Percentiles rank a stretch among this genome's conserved stretches.
phyloP scores from a whole-genome alignment of 2,888 invertebrate genomes.

The Lepidocyrtoides sp. region DNA sequence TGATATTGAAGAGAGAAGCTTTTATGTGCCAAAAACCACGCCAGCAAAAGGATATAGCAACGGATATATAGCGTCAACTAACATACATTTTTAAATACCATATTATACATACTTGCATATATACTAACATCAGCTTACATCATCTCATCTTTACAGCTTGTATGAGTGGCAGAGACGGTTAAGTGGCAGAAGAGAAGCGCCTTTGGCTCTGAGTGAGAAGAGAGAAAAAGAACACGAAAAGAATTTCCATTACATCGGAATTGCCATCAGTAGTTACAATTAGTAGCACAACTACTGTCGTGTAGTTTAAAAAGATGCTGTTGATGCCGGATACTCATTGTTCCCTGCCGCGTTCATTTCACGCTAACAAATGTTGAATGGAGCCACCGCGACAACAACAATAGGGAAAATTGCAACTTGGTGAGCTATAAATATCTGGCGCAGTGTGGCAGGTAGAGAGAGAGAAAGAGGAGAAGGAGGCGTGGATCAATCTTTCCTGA shows the following conservation, averaged over 20 bases:
- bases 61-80: background rate
- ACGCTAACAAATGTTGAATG: constrained; percentile 62
- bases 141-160: background rate
- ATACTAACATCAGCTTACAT: no score
- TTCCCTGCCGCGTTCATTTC: constrained; percentile 52
- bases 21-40: constrained; percentile 72
- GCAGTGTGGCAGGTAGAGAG: constrained; percentile 31
- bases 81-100: background rate
- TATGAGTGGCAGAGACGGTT: background rate
- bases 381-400: constrained; percentile 21
- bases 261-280: constrained; percentile 51
- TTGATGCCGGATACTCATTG: constrained; percentile 61
- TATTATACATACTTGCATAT: background rate
- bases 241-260: constrained; percentile 66
- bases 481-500: constrained; percentile 71
- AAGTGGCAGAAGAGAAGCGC: background rate
- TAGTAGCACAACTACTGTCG: no score
- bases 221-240: constrained; percentile 56
- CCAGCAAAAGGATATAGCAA: constrained; percentile 13
- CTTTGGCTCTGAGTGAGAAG: constrained; percentile 9
- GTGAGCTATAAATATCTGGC: constrained; percentile 47
- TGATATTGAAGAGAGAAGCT: constrained; percentile 1
- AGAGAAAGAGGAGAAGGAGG: constrained; percentile 47
- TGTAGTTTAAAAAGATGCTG: constrained; percentile 58
- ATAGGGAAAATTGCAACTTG: constrained; percentile 42